Evolutionary conservation across 2,797 vertebrate species (phyloP).

Genomic region (Lutjanus campechanus): DNA sequence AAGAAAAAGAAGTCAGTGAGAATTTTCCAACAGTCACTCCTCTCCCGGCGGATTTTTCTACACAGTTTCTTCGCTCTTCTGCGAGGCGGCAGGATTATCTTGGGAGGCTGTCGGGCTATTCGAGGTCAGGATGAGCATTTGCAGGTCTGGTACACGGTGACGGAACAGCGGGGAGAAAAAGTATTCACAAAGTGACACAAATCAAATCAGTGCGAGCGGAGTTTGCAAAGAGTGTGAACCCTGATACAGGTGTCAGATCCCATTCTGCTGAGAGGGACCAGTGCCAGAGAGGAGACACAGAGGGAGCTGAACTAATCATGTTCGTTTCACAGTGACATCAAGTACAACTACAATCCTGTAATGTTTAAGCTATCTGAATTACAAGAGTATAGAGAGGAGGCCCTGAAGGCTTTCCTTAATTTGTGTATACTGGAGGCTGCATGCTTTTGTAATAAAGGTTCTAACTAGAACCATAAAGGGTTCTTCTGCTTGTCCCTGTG

Average conservation of each 20-base stretch:
- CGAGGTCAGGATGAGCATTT: constrained; percentile 65
- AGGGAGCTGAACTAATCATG: constrained; percentile 29
- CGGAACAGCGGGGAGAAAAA: constrained; percentile 1
- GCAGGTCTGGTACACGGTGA: constrained; percentile 45
- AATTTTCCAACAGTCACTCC: constrained; percentile 78
- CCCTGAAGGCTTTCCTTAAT: constrained; percentile 21
- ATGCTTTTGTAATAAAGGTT: background rate
- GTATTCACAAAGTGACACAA: constrained; percentile 49
- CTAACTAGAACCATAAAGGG: no score
- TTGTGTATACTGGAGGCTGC: constrained; percentile 16
- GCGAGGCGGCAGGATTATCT: constrained; percentile 69
- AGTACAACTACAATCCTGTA: constrained; percentile 28
- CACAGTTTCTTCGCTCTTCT: constrained; percentile 50
- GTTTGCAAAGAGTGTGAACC: constrained; percentile 35
- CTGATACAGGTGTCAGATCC: constrained; percentile 48
- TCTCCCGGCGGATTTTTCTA: constrained; percentile 50
- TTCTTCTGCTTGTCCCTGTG: no score
- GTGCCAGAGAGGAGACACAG: constrained; percentile 8
- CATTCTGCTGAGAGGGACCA: constrained; percentile 32
- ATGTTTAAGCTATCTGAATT: constrained; percentile 42
- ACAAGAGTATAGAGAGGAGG: background rate
- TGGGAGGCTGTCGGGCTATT: constrained; percentile 50
- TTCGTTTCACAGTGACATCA: constrained; percentile 35
- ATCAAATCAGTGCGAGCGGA: constrained; percentile 47
- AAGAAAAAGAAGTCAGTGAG: constrained; percentile 69